Base-by-base conservation (phyloP, 2,888 invertebrate genomes). In the Proisotoma minuta region DNA sequence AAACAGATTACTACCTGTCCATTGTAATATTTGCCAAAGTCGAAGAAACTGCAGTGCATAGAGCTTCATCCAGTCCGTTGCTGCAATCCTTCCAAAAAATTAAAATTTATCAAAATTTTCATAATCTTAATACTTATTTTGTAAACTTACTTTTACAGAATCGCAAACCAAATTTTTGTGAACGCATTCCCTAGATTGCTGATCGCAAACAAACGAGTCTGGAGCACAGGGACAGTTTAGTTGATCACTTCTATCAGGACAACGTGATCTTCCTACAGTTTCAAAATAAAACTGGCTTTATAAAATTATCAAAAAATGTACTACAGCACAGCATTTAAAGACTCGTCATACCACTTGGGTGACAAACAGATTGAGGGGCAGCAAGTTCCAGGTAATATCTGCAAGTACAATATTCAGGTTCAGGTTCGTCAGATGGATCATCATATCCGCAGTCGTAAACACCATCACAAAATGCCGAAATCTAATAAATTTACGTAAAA, bases 381-480 rank as follows among this genome's bases (percentile, higher is more conserved):
- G 50, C 47, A 27, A 64, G 24, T 26, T 23, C 39, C 26, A 67
- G 28, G 39, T 67, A 67, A 50, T 64, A 54, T 12, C 58, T 23
- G 50, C 67, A 67, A 23, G 58, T 39, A 47, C 67, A 67, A 20
- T 57, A 20, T 2, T 34, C 48, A 29, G 40, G 49, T 15, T 52
- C 34, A 10, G 67, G 67, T 47, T 67, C 67, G 49, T 67, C 67
- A 1, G 66, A 47, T n/a, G 48, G 53, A 29, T 66, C 66, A 28
- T 63, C 66, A 4, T 39, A 8, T 1, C 67, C 64, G 40, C 67
- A 67, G 27, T 67, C 67, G 54, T 59, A 59, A 5, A 27, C 40
- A 10, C 62, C 57, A 48, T 57, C 57, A 27, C 57, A 57, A 27
- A 47, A 57, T 12, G 57, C 57, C 4, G 52, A 52, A 8, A 52